Conservation (phyloP, 2,797 vertebrate species). For the Malacoraja senta region DNA sequence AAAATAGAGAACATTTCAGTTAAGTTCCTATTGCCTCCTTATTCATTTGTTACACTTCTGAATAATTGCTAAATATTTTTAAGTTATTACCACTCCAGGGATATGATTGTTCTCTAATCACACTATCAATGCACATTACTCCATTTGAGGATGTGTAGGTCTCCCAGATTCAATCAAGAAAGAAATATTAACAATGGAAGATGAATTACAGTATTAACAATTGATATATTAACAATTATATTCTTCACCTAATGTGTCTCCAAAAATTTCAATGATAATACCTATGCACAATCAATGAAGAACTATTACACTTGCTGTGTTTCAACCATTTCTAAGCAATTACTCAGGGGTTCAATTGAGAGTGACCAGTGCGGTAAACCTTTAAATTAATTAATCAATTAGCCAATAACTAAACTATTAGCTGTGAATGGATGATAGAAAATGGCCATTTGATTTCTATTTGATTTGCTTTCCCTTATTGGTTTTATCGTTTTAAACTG, state of each 20-base stretch:
- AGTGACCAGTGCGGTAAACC: neutral
- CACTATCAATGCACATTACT: neutral
- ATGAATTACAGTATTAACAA: too few species aligned
- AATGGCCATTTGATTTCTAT: neutral
- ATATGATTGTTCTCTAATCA: neutral
- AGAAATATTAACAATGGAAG: neutral
- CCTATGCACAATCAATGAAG: neutral
- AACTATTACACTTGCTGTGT: neutral
- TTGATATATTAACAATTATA: neutral
- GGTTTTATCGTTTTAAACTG: neutral
- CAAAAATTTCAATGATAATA: neutral
- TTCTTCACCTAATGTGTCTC: neutral
- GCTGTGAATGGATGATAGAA: neutral
- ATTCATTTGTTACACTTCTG: neutral
- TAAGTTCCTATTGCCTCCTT: neutral
- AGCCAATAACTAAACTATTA: neutral
- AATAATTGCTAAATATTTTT: neutral
- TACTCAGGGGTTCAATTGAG: slow-evolving; percentile 15
- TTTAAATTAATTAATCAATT: slow-evolving; percentile 18
- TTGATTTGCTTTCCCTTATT: neutral
- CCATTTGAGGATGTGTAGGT: neutral
- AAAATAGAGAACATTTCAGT: neutral
- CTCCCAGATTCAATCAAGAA: neutral
- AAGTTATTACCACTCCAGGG: neutral
- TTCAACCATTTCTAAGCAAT: slow-evolving; percentile 20